Conservation (phyloP, 2,888 invertebrate genomes). For the Drosophila kanekoi region DNA sequence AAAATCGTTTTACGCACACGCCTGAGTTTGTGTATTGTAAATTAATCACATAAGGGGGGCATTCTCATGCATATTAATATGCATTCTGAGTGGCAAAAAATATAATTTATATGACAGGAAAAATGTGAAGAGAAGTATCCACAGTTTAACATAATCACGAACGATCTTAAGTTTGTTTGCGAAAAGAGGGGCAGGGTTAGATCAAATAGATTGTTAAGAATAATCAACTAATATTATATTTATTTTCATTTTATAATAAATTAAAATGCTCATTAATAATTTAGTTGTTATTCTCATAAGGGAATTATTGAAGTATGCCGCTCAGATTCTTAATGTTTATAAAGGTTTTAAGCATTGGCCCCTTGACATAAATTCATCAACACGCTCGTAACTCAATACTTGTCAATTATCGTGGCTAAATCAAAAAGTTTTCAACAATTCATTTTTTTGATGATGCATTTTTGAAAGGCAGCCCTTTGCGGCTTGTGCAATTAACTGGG, state of each 20-base stretch:
- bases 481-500: constrained; percentile 70
- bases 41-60: constrained; percentile 27
- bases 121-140: not conserved
- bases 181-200: too few species aligned
- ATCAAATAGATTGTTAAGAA: too few species aligned
- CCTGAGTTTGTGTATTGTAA: constrained; percentile 19
- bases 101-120: not conserved
- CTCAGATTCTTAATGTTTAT: constrained; percentile 10
- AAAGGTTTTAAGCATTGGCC: constrained; percentile 6
- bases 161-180: too few species aligned
- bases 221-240: too few species aligned
- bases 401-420: constrained; percentile 53
- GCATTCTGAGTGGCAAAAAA: not conserved
- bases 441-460: constrained; percentile 26
- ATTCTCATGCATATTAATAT: constrained; percentile 35
- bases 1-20: constrained; percentile 13
- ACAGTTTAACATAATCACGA: not conserved
- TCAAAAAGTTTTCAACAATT: constrained; percentile 33
- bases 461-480: constrained; percentile 53
- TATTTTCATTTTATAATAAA: too few species aligned
- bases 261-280: too few species aligned
- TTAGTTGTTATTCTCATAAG: too few species aligned
- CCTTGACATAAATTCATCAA: constrained; percentile 33
- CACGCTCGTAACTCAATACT: constrained; percentile 46
- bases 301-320: too few species aligned